Evolutionary conservation across 2,113 vertebrate genomes (phyloP).

Genomic region (Sinocyclocheilus rhinocerous): DNA sequence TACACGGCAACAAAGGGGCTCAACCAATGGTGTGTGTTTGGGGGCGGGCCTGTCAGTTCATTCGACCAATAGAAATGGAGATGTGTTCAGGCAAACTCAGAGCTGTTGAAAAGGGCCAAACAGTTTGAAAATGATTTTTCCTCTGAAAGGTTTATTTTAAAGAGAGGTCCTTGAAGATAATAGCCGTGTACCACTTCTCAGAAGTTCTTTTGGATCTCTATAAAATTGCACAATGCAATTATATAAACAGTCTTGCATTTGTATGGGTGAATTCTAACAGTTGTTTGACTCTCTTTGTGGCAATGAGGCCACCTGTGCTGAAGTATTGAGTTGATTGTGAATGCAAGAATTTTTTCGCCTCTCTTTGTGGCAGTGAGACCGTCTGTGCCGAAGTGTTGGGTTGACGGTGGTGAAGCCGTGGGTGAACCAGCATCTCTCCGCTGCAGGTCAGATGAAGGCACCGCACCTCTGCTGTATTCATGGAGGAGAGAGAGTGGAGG

Average conservation of each 20-base stretch:
- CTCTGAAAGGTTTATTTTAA: background rate
- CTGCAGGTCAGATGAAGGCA: conserved; percentile 78
- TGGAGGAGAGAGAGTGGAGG: conserved; percentile 77
- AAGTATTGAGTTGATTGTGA: conserved; percentile 77
- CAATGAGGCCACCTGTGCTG: conserved; percentile 79
- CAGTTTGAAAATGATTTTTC: background rate
- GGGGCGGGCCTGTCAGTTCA: background rate
- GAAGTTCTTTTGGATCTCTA: background rate
- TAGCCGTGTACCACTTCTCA: background rate
- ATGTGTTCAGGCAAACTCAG: background rate
- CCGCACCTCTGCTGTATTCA: conserved; percentile 77
- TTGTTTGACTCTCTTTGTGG: conserved; percentile 5
- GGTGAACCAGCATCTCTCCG: conserved; percentile 77
- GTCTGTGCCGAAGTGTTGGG: conserved; percentile 79
- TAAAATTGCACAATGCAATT: background rate
- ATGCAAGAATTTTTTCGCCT: background rate
- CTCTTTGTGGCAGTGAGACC: conserved; percentile 76
- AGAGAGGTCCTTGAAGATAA: background rate
- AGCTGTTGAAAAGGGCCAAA: background rate
- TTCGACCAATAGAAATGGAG: background rate
- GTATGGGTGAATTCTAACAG: background rate
- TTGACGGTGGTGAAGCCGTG: conserved; percentile 71
- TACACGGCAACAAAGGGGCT: background rate
- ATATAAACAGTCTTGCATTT: background rate
- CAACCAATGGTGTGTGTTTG: background rate